Percentiles rank a stretch among this genome's conserved stretches.
phyloP scores from a whole-genome alignment of 2,888 invertebrate species.

The Nymphalis polychloros region DNA sequence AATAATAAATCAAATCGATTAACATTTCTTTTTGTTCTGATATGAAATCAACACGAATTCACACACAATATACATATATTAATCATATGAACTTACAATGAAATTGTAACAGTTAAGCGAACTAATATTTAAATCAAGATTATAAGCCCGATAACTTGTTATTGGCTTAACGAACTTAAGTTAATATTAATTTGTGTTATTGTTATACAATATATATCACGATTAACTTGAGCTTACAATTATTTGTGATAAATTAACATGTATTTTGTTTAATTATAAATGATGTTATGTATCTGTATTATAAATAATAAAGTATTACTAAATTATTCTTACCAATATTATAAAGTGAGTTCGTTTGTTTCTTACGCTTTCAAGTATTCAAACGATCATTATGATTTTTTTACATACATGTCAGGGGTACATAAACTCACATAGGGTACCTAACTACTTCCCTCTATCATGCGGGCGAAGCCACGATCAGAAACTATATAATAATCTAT shows the following conservation, averaged over 20 bases:
- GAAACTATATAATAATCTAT: too few relatives aligned
- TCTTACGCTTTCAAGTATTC: too few relatives aligned
- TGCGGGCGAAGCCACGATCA: too few relatives aligned
- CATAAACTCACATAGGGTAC: too few relatives aligned
- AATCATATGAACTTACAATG: conserved; percentile 52
- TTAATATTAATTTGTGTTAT: conserved; percentile 29
- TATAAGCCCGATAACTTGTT: conserved; percentile 21
- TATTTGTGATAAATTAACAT: conserved; percentile 17
- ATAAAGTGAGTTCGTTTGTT: too few relatives aligned
- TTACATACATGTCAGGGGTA: too few relatives aligned
- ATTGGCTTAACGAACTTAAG: conserved; percentile 24
- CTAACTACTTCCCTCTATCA: too few relatives aligned
- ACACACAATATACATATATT: conserved; percentile 56
- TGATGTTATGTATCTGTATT: background rate
- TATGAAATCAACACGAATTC: conserved; percentile 63
- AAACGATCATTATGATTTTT: too few relatives aligned
- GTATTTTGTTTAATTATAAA: background rate
- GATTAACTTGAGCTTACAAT: conserved; percentile 5
- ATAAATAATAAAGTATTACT: background rate
- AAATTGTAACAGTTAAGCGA: conserved; percentile 29
- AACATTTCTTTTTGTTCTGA: conserved; percentile 60
- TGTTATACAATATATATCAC: conserved; percentile 18
- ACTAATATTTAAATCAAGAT: conserved; percentile 10
- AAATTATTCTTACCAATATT: too few relatives aligned
- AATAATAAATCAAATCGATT: conserved; percentile 72